These are phyloP conservation scores for Machimus rusticus DNA, from an alignment of 2,888 invertebrate genomes.

Conservation along the genomic window DNA sequence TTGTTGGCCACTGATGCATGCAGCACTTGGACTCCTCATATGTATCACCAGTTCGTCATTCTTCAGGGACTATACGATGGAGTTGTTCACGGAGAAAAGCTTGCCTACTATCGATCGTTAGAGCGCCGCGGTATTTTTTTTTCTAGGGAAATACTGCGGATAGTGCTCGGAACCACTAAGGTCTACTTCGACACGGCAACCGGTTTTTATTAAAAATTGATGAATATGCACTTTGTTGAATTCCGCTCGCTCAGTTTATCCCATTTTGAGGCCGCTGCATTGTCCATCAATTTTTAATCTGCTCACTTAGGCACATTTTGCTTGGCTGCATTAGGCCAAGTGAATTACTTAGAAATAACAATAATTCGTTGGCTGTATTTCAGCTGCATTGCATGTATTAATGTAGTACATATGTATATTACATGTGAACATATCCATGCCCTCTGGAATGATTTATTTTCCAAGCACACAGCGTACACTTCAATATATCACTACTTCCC, in stretches of 20 bases:
- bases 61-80: neutral
- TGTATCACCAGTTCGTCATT: neutral
- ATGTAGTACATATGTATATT: no score
- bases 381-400: neutral
- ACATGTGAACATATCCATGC: neutral
- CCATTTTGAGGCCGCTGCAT: neutral
- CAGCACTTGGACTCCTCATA: neutral
- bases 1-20: slow-evolving; percentile 15
- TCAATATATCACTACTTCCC: neutral
- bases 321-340: neutral
- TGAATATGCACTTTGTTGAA: slow-evolving; percentile 37
- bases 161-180: slow-evolving; percentile 8
- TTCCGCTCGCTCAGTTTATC: slow-evolving; percentile 4
- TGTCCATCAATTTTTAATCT: slow-evolving; percentile 28
- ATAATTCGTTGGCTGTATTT: neutral
- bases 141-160: neutral
- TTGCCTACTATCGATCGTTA: slow-evolving; percentile 4
- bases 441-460: neutral
- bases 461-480: neutral
- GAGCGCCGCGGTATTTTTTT: neutral
- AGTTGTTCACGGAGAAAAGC: neutral
- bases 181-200: neutral
- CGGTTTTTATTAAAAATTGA: slow-evolving; percentile 37
- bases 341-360: neutral
- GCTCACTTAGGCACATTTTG: neutral